Conservation (phyloP, 92 coral and sea anemone genomes). For the Muricea muricata region DNA sequence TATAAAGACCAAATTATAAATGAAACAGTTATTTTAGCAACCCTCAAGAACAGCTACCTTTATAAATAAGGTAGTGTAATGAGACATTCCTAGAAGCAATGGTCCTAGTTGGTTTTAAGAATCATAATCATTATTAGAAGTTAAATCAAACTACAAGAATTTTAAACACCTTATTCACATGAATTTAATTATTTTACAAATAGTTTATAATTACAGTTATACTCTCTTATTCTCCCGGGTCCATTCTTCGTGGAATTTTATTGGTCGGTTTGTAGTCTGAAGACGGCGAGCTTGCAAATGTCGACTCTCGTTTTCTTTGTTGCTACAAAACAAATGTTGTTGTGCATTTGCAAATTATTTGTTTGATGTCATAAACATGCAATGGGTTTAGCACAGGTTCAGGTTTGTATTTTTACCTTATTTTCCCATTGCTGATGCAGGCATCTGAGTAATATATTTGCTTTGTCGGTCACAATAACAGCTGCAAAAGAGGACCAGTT, state of each 20-base stretch:
- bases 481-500: conserved; percentile 16
- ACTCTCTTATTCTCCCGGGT: not conserved
- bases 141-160: too few species aligned
- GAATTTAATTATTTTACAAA: not conserved
- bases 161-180: not conserved
- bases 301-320: conserved; percentile 84
- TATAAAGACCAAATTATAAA: too few species aligned
- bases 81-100: too few species aligned
- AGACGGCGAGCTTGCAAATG: conserved; percentile 81
- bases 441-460: conserved; percentile 89
- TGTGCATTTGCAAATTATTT: not conserved
- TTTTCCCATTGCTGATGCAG: conserved; percentile 98
- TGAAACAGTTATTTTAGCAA: too few species aligned
- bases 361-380: not conserved
- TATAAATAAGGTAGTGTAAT: too few species aligned
- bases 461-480: conserved; percentile 97
- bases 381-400: not conserved
- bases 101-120: too few species aligned
- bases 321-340: conserved; percentile 26
- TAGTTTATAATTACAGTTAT: not conserved
- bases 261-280: conserved; percentile 76
- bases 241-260: conserved; percentile 67
- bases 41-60: too few species aligned
- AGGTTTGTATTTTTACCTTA: conserved; percentile 60
- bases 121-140: too few species aligned